Evolutionary conservation across 2,888 invertebrate genomes (phyloP).

Genomic region (Malachius bipustulatus): DNA sequence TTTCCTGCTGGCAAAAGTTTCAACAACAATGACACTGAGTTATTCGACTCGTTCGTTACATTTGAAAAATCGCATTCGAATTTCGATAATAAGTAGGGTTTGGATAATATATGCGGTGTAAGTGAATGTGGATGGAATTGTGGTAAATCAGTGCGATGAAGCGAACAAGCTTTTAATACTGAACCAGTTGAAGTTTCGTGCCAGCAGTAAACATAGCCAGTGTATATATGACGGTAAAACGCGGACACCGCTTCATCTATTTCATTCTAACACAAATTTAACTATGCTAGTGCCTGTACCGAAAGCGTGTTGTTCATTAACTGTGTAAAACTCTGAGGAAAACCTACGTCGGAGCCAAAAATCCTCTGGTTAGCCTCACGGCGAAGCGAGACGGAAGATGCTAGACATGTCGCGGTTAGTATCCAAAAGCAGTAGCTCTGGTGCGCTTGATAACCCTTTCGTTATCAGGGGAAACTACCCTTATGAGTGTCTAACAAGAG

Average conservation of each 20-base stretch:
- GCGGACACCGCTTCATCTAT: slow-evolving; percentile 28
- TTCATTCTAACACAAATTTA: slow-evolving; percentile 42
- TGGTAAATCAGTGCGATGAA: no score
- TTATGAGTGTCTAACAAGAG: slow-evolving; percentile 14
- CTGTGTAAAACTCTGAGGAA: slow-evolving; percentile 25
- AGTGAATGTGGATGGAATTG: no score
- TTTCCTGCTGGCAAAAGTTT: no score
- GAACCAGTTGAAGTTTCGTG: slow-evolving; percentile 30
- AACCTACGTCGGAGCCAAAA: slow-evolving; percentile 25
- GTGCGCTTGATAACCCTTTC: slow-evolving; percentile 40
- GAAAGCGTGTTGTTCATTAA: slow-evolving; percentile 36
- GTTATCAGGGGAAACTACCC: slow-evolving; percentile 33
- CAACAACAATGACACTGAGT: no score
- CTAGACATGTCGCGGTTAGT: slow-evolving; percentile 29
- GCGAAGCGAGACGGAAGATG: slow-evolving; percentile 24
- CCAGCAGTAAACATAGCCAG: slow-evolving; percentile 31
- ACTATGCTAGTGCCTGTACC: slow-evolving; percentile 43
- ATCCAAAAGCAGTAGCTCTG: slow-evolving; percentile 31
- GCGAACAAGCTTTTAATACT: slow-evolving; percentile 31
- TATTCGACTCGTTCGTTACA: no score
- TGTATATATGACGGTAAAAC: slow-evolving; percentile 26
- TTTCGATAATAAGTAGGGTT: no score
- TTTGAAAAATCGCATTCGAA: no score
- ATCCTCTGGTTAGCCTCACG: slow-evolving; percentile 20
- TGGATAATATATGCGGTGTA: no score